A percentile compares a stretch with the other conserved stretches of the same genome.
Evolutionary conservation across 2,113 vertebrate species (phyloP).

Genomic region (Etia nguti): DNA sequence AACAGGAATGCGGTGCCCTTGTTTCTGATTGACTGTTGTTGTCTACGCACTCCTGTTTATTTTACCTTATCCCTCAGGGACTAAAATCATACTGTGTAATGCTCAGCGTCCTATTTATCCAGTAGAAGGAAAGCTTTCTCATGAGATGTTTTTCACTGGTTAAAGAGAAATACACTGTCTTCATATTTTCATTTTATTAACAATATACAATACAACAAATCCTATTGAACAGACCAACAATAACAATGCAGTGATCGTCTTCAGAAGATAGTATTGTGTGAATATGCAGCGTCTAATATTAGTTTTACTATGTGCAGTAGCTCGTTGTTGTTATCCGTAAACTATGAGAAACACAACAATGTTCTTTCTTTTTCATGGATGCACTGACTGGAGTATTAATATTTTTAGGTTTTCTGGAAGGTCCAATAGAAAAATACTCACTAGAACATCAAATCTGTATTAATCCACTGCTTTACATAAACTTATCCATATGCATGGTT

Average conservation of each 20-base stretch:
- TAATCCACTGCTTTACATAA: background rate
- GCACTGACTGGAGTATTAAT: rapidly evolving
- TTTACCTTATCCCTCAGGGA: background rate
- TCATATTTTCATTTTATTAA: background rate
- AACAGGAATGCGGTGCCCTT: background rate
- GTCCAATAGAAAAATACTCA: background rate
- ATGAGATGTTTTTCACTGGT: background rate
- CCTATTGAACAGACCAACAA: background rate
- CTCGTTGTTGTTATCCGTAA: background rate
- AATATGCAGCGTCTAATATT: background rate
- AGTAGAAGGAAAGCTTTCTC: background rate
- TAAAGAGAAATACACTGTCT: background rate
- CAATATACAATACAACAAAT: background rate
- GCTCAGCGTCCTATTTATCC: background rate
- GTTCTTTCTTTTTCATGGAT: background rate
- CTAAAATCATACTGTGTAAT: background rate
- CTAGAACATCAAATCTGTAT: background rate
- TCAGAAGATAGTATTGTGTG: background rate
- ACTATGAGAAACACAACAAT: background rate
- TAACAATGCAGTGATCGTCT: background rate
- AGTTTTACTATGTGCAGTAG: background rate
- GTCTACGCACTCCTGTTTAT: background rate
- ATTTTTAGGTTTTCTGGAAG: background rate
- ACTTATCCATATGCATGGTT: too few species aligned
- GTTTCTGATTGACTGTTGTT: background rate